Conservation (phyloP, 2,113 vertebrate species). For the Cnemophilus loriae region DNA sequence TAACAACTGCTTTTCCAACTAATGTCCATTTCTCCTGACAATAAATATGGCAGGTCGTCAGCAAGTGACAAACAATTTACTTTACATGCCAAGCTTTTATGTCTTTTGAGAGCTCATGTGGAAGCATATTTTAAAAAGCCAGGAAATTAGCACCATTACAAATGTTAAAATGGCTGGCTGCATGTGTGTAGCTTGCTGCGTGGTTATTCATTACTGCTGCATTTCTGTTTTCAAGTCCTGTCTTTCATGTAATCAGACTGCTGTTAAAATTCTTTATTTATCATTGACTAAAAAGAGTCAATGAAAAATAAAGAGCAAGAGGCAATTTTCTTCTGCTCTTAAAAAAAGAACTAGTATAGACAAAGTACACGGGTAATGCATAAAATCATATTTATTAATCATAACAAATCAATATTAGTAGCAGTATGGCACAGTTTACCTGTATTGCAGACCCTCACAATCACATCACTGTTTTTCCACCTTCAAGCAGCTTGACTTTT, state of each 20-base stretch:
- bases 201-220: conserved; percentile 36
- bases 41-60: conserved; percentile 91
- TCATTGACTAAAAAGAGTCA: conserved; percentile 63
- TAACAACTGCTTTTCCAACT: conserved; percentile 98
- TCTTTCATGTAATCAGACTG: conserved; percentile 27
- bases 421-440: conserved; percentile 1
- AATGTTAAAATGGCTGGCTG: conserved; percentile 68
- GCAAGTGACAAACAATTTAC: conserved; percentile 89
- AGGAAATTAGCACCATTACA: conserved; percentile 87
- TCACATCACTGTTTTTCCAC: conserved; percentile 24
- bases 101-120: conserved; percentile 90
- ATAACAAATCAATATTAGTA: conserved; percentile 39
- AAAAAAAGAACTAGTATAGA: conserved; percentile 32
- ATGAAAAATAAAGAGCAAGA: conserved; percentile 62
- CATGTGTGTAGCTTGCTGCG: background rate
- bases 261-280: conserved; percentile 64
- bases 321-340: conserved; percentile 27
- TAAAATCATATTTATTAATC: conserved; percentile 62
- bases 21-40: conserved; percentile 97
- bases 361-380: conserved; percentile 14
- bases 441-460: conserved; percentile 27
- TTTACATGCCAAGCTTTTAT: conserved; percentile 87
- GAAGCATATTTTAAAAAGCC: conserved; percentile 85
- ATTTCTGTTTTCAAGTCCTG: conserved; percentile 46
- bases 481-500: conserved; percentile 10